Evolutionary conservation across 2,888 invertebrate species (phyloP).

Genomic region (Caenorhabditis afra): DNA sequence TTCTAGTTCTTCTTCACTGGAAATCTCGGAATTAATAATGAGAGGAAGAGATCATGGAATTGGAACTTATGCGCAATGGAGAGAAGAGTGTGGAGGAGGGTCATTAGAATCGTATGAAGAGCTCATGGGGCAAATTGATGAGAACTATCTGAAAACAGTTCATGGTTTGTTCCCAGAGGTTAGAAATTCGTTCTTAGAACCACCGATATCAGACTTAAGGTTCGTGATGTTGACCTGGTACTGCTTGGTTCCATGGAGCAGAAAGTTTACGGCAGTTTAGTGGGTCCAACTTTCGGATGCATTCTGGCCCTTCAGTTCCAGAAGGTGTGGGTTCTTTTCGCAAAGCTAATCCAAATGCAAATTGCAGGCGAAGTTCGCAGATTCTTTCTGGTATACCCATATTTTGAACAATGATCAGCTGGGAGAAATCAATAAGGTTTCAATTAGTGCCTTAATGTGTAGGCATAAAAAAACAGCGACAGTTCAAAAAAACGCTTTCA

Average conservation of each 20-base stretch:
- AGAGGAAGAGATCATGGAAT: constrained; percentile 70
- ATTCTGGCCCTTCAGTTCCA: constrained; percentile 77
- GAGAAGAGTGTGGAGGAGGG: constrained; percentile 64
- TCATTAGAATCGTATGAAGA: constrained; percentile 32
- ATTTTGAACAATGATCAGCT: constrained; percentile 84
- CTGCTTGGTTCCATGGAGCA: constrained; percentile 76
- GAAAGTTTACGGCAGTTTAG: constrained; percentile 75
- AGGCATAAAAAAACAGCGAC: constrained; percentile 84
- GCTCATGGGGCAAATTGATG: constrained; percentile 30
- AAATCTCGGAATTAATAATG: constrained; percentile 42
- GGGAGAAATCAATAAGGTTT: constrained; percentile 88
- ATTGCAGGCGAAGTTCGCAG: constrained; percentile 60
- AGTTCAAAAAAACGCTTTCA: constrained; percentile 90
- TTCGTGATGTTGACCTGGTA: constrained; percentile 53
- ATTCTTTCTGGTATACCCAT: constrained; percentile 48
- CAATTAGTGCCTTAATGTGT: constrained; percentile 90
- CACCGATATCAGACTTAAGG: neutral
- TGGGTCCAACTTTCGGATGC: constrained; percentile 79
- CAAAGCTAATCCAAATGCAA: constrained; percentile 14
- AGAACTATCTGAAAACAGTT: constrained; percentile 20
- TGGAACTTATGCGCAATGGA: constrained; percentile 59
- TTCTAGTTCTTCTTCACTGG: constrained; percentile 33
- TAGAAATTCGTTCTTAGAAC: neutral
- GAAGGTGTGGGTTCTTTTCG: constrained; percentile 63
- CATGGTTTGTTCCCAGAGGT: constrained; percentile 37